Evolutionary conservation across 2,888 invertebrate genomes (phyloP), one percentile per base, ranked within the genome.

Genomic region (Apodemia hepburni): DNA sequence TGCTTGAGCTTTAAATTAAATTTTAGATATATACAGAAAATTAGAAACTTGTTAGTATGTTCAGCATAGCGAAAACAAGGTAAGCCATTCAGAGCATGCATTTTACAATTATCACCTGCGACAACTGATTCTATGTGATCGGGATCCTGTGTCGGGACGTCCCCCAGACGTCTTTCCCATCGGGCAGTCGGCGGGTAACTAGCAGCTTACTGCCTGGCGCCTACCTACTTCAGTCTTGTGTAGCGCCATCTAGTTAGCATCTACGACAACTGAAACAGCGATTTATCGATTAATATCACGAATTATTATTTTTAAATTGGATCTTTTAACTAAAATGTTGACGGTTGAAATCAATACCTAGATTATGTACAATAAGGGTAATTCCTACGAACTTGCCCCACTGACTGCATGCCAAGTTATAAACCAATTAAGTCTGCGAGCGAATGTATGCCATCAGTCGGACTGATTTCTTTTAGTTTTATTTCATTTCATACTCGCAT

Each of bases 131-230:
- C 86, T 82, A 74, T 87, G 87, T 64, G 81, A 73, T 74, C 87
- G 84, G 74, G 83, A 81, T 77, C 84, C 81, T 74, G 81, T 77
- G 77, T 88, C 83, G 72, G 81, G 79, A 61, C 89, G 84, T 67
- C 90, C 89, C 67, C 87, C 88, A 65, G 90, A 90, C 76, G 90
- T 89, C 85, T 90, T 91, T 76, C 90, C 90, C 90, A 91, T 91
- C 80, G 82, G 84, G 77, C 73, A 76, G 73, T 75, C 74, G 76
- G 75, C 75, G 73, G 71, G 72, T 77, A 73, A 76, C 80, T 76
- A 72, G 66, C 72, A 66, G 72, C 73, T 72, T 75, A 72, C 73
- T 54, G 54, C 54, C 54, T 18, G 54, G 54, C 77, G 73, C 70
- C 73, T 77, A 74, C 72, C 75, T 76, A 73, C 77, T 33, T 58